Percentiles rank a stretch among this genome's conserved stretches.
These are phyloP conservation scores for Rhyacophila evoluta DNA, from an alignment of 2,888 invertebrate genomes.

Conservation along the genomic window DNA sequence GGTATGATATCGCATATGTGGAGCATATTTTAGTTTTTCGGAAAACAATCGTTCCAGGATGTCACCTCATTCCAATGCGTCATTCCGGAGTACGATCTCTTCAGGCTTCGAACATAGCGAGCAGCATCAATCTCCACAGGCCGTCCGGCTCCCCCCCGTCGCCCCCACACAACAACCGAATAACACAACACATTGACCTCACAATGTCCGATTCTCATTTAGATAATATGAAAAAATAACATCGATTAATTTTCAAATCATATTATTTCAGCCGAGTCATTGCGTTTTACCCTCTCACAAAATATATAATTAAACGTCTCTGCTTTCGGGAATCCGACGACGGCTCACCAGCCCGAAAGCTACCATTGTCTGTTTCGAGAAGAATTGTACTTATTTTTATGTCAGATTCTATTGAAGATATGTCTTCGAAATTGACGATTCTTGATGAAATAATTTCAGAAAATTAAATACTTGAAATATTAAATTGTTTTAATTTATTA, in stretches of 20 bases:
- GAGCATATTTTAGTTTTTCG: neutral
- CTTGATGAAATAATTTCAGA: neutral
- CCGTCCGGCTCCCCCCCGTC: neutral
- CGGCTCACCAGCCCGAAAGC: neutral
- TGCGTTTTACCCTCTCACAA: constrained; percentile 13
- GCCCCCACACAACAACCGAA: neutral
- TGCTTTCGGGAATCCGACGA: constrained; percentile 14
- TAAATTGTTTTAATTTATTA: no score
- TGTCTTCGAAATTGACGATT: neutral
- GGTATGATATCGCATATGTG: no score
- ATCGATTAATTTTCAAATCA: constrained; percentile 24
- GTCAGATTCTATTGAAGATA: neutral
- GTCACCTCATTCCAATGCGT: neutral
- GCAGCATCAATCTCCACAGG: neutral
- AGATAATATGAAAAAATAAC: constrained; percentile 16
- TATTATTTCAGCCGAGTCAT: constrained; percentile 22
- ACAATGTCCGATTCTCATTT: constrained; percentile 22
- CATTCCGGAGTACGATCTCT: neutral
- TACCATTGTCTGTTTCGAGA: neutral
- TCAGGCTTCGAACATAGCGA: neutral
- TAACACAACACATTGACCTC: constrained; percentile 24
- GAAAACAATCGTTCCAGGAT: neutral
- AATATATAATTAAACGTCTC: constrained; percentile 24
- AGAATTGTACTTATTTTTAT: constrained; percentile 14
- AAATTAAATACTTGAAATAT: no score